Evolutionary conservation across 2,797 vertebrate genomes (phyloP).

Genomic region (Xenopus petersii): DNA sequence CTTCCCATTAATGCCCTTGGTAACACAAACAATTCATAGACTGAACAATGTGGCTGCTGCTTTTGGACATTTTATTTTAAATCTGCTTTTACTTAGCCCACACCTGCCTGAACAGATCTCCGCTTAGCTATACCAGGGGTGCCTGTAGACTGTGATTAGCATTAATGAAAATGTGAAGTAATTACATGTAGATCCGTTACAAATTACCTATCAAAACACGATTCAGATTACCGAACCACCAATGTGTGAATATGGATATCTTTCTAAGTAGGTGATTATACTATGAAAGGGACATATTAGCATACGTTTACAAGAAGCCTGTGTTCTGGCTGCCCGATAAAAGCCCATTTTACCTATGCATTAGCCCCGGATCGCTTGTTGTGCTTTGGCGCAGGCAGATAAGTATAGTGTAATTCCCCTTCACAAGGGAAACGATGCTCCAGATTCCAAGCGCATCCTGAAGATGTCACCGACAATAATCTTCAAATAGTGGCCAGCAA

Average conservation of each 20-base stretch:
- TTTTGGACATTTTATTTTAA: too few species aligned
- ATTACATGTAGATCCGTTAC: constrained; percentile 81
- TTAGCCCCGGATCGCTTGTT: constrained; percentile 88
- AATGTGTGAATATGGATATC: constrained; percentile 53
- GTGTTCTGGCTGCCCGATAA: constrained; percentile 79
- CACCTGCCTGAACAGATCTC: too few species aligned
- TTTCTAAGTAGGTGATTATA: constrained; percentile 65
- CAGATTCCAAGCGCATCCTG: constrained; percentile 79
- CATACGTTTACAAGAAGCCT: constrained; percentile 90
- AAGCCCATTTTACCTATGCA: constrained; percentile 89
- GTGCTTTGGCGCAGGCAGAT: constrained; percentile 95
- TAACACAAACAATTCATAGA: too few species aligned
- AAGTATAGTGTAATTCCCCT: constrained; percentile 92
- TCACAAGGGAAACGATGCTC: constrained; percentile 77
- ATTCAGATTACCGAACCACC: constrained; percentile 80
- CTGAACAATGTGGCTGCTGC: too few species aligned
- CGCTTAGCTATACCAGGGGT: too few species aligned
- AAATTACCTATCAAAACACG: constrained; percentile 83
- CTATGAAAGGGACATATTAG: constrained; percentile 86
- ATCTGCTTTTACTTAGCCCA: too few species aligned
- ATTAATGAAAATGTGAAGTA: constrained; percentile 84
- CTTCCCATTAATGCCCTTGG: too few species aligned
- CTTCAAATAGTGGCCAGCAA: constrained; percentile 85
- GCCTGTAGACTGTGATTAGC: constrained; percentile 67
- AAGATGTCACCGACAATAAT: constrained; percentile 95